These are phyloP conservation scores for Gymnocypris eckloni DNA, from an alignment of 2,797 vertebrate genomes.

Conservation along the genomic window DNA sequence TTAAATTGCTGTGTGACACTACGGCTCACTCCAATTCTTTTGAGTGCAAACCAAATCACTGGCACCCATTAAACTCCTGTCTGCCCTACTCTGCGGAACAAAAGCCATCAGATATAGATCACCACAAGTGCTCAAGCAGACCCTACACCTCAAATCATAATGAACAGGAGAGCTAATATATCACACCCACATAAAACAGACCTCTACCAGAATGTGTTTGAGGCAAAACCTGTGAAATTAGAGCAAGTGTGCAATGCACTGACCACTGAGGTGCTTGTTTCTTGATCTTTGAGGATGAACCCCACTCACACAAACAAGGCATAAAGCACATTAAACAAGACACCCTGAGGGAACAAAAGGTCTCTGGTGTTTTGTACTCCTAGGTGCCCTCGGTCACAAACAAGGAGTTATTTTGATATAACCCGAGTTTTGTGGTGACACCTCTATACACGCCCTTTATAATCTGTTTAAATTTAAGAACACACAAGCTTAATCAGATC, in stretches of 20 bases:
- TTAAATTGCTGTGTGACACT: conserved; percentile 64
- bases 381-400: conserved; percentile 43
- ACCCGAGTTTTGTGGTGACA: conserved; percentile 9
- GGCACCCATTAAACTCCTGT: conserved; percentile 63
- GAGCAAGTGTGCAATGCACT: neutral
- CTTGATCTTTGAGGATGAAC: neutral
- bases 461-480: conserved; percentile 13
- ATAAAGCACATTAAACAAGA: conserved; percentile 40
- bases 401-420: conserved; percentile 46
- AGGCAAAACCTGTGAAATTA: neutral
- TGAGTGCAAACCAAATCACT: conserved; percentile 64
- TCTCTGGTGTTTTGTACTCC: conserved; percentile 28
- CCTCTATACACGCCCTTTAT: conserved; percentile 30
- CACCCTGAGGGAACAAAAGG: conserved; percentile 22
- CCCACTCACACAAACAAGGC: conserved; percentile 33
- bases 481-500: neutral
- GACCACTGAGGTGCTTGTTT: neutral
- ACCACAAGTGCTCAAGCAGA: neutral
- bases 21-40: conserved; percentile 62
- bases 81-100: conserved; percentile 23
- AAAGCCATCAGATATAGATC: conserved; percentile 8
- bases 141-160: neutral
- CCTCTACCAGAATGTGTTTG: neutral
- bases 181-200: neutral
- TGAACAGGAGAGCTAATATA: neutral